These are phyloP conservation scores for Emydura subglobosa DNA, from an alignment of 2,113 vertebrate genomes.

Conservation along the genomic window DNA sequence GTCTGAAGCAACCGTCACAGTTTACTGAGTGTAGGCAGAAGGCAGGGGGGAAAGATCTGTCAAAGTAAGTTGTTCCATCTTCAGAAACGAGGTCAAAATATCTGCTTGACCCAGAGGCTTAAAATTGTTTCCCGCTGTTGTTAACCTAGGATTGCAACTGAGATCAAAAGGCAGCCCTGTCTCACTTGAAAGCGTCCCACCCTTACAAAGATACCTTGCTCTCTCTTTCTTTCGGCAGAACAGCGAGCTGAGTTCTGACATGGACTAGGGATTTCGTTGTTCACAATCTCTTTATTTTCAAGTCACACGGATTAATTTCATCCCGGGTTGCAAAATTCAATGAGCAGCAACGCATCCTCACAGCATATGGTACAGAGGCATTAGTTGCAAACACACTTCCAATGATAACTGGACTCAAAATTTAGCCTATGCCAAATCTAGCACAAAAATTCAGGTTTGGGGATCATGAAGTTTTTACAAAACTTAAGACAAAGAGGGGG, in stretches of 20 bases:
- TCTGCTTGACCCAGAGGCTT: constrained; percentile 31
- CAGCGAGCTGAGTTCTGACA: not conserved
- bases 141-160: not conserved
- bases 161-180: constrained; percentile 34
- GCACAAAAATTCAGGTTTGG: not conserved
- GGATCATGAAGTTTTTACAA: not conserved
- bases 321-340: accelerated
- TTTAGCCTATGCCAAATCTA: accelerated
- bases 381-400: not conserved
- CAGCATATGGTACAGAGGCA: accelerated
- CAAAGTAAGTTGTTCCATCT: constrained; percentile 50
- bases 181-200: constrained; percentile 9
- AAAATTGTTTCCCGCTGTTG: constrained; percentile 9
- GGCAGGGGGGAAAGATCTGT: not conserved
- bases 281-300: not conserved
- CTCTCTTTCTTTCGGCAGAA: not conserved
- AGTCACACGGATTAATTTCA: not conserved
- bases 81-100: not conserved
- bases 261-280: not conserved
- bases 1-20: constrained; percentile 16
- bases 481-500: not conserved
- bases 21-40: not conserved
- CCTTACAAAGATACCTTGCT: not conserved
- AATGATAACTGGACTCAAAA: accelerated
- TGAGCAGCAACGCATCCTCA: accelerated